Conservation (phyloP, 2,797 vertebrate species). For the Peromyscus aztecus region DNA sequence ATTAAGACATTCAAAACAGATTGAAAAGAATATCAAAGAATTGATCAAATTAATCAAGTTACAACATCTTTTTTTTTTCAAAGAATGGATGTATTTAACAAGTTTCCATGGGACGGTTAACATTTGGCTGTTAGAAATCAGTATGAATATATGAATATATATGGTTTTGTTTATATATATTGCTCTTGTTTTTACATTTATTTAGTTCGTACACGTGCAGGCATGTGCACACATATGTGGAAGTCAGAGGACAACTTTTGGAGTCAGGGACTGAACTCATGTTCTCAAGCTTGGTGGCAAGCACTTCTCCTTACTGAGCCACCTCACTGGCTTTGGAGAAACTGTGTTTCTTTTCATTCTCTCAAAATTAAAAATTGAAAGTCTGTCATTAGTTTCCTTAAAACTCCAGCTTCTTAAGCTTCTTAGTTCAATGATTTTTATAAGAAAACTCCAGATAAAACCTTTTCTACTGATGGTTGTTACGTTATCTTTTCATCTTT, state of each 20-base stretch:
- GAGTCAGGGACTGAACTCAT: neutral
- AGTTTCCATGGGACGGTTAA: neutral
- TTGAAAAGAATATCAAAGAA: neutral
- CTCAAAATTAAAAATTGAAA: slow-evolving; percentile 34
- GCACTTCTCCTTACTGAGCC: neutral
- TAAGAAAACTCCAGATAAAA: neutral
- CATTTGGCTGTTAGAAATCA: neutral
- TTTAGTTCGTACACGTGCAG: neutral
- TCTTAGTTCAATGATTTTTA: neutral
- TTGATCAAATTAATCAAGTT: neutral
- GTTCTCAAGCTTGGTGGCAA: neutral
- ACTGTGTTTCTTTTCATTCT: neutral
- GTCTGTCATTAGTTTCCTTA: slow-evolving; percentile 19
- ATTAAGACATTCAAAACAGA: neutral
- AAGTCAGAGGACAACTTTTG: neutral
- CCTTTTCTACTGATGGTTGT: neutral
- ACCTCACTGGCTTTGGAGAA: neutral
- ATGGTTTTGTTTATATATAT: neutral
- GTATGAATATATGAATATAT: neutral
- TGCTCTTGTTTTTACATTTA: neutral
- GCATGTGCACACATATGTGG: neutral
- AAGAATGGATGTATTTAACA: slow-evolving; percentile 40
- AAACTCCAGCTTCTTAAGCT: slow-evolving; percentile 3
- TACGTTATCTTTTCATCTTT: neutral
- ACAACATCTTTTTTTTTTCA: neutral